Evolutionary conservation across 92 coral and sea anemone genomes (phyloP).

Genomic region (Epizoanthus stellaris): DNA sequence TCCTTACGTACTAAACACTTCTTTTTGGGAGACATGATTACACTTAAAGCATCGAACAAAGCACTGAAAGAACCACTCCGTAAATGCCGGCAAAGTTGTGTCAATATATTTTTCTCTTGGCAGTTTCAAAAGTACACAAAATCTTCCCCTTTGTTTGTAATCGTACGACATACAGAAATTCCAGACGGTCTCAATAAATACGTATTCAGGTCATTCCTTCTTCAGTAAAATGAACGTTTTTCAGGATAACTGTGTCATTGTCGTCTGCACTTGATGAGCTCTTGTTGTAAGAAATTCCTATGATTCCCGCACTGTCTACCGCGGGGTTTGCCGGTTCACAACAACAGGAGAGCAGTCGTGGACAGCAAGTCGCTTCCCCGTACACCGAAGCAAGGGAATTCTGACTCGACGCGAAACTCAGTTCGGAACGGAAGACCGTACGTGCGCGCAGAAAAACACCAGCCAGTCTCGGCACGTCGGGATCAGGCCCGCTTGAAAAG

Average conservation of each 20-base stretch:
- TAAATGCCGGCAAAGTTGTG: no score
- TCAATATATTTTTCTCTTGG: no score
- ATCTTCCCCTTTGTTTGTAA: no score
- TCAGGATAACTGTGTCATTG: not conserved
- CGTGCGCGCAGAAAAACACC: not conserved
- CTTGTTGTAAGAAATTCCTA: constrained; percentile 11
- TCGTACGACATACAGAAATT: not conserved
- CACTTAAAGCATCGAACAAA: no score
- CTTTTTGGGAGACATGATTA: no score
- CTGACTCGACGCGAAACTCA: constrained; percentile 21
- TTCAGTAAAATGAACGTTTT: not conserved
- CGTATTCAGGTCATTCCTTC: not conserved
- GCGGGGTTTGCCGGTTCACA: not conserved
- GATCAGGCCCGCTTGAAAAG: not conserved
- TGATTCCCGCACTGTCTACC: not conserved
- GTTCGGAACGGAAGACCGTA: constrained; percentile 19
- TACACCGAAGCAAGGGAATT: constrained; percentile 3
- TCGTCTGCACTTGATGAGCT: constrained; percentile 26
- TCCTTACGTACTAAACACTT: no score
- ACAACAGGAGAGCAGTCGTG: not conserved
- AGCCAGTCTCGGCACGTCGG: not conserved
- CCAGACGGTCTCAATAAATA: not conserved
- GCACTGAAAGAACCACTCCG: no score
- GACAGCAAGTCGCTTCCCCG: not conserved
- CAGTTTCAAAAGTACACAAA: no score